Evolutionary conservation across 2,797 vertebrate genomes (phyloP).

Genomic region (Melanotaenia trifasciata): DNA sequence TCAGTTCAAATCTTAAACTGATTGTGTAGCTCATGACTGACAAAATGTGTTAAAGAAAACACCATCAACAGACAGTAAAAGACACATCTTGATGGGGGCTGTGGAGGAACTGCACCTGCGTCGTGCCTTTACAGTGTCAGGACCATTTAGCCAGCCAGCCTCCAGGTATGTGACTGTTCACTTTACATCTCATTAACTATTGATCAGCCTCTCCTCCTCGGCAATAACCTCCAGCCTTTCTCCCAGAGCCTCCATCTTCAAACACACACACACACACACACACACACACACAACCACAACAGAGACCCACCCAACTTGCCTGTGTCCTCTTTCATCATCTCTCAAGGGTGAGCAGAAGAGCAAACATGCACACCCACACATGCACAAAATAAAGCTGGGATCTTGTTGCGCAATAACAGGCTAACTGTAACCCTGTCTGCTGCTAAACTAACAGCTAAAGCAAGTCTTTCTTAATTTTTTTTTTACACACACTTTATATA

Average conservation of each 20-base stretch:
- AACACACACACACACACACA: background rate
- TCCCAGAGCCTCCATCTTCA: constrained; percentile 5
- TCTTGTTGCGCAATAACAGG: constrained; percentile 40
- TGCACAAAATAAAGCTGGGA: constrained; percentile 31
- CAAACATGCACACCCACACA: constrained; percentile 26
- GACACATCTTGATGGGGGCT: constrained; percentile 3
- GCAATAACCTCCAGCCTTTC: constrained; percentile 34
- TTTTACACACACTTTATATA: constrained; percentile 20
- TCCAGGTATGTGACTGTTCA: constrained; percentile 69
- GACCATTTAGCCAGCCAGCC: constrained; percentile 55
- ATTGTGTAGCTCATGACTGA: background rate
- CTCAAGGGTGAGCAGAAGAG: constrained; percentile 52
- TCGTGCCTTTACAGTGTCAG: constrained; percentile 49
- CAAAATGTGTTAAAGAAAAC: background rate
- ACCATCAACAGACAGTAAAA: background rate
- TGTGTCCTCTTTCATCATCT: constrained; percentile 66
- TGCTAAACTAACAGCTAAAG: constrained; percentile 25
- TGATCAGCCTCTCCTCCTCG: constrained; percentile 58
- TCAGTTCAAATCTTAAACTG: background rate
- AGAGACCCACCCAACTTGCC: constrained; percentile 59
- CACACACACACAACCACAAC: constrained; percentile 25
- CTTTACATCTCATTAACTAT: constrained; percentile 78
- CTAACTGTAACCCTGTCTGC: constrained; percentile 19
- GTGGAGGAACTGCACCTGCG: constrained; percentile 17
- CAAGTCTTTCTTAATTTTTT: constrained; percentile 23